Conservation (phyloP, 2,797 vertebrate genomes). For the Thunnus albacares region DNA sequence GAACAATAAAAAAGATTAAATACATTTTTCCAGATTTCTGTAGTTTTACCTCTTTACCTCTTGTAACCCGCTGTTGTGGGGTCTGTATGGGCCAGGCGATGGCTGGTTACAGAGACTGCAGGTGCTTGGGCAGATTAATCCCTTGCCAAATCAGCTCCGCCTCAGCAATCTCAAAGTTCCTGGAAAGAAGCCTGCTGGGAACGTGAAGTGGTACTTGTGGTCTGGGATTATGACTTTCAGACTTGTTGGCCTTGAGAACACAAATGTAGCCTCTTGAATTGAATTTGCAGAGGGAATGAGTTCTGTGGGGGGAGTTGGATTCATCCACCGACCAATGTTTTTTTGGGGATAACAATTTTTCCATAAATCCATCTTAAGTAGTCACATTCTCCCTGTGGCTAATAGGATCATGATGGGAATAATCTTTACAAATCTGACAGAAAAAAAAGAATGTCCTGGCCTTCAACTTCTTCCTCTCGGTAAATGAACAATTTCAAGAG, state of each 20-base stretch:
- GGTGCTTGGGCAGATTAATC: slow-evolving; percentile 82
- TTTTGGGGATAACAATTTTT: slow-evolving; percentile 83
- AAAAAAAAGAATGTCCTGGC: slow-evolving; percentile 85
- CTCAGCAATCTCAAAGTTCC: slow-evolving; percentile 81
- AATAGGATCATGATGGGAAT: slow-evolving; percentile 90
- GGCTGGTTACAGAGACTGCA: slow-evolving; percentile 72
- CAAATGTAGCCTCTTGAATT: slow-evolving; percentile 79
- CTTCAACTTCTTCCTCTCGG: slow-evolving; percentile 89
- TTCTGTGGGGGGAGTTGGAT: slow-evolving; percentile 59
- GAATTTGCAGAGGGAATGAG: slow-evolving; percentile 76
- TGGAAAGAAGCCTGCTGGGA: slow-evolving; percentile 81
- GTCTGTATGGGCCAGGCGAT: slow-evolving; percentile 36
- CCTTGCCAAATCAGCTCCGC: slow-evolving; percentile 80
- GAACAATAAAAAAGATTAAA: slow-evolving; percentile 5
- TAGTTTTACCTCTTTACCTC: slow-evolving; percentile 42
- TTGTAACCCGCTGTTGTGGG: slow-evolving; percentile 36
- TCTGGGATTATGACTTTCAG: slow-evolving; percentile 86
- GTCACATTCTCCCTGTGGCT: slow-evolving; percentile 87
- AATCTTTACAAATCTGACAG: slow-evolving; percentile 90
- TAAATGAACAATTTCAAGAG: slow-evolving; percentile 88
- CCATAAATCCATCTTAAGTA: slow-evolving; percentile 89
- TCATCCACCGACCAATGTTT: slow-evolving; percentile 75
- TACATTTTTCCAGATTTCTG: not conserved
- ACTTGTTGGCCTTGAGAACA: slow-evolving; percentile 83
- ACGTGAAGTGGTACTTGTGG: slow-evolving; percentile 83